Evolutionary conservation across 1,140 invertebrate genomes (phyloP).

Genomic region (Heterodera carotae): DNA sequence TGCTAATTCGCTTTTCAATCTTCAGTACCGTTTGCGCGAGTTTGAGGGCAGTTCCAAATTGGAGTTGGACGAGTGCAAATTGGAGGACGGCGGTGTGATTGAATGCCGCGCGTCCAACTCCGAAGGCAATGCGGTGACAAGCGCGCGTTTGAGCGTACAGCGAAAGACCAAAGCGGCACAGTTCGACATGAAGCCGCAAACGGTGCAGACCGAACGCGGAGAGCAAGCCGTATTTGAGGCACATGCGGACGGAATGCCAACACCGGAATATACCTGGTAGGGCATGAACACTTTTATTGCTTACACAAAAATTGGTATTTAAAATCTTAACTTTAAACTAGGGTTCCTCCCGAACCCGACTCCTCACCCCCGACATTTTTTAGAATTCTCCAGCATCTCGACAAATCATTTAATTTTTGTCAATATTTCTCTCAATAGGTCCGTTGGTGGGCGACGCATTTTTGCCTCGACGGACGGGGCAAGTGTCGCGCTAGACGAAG

Average conservation of each 20-base stretch:
- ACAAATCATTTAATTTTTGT: background rate
- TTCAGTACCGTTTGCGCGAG: slow-evolving; percentile 55
- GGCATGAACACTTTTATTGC: slow-evolving; percentile 38
- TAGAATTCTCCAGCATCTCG: background rate
- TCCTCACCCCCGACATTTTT: too few species aligned
- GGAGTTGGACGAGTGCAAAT: slow-evolving; percentile 52
- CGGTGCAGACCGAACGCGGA: slow-evolving; percentile 53
- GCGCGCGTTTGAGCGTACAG: slow-evolving; percentile 52
- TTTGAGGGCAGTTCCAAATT: slow-evolving; percentile 62
- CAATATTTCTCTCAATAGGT: slow-evolving; percentile 25
- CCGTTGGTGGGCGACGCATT: slow-evolving; percentile 42
- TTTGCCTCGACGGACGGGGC: slow-evolving; percentile 45
- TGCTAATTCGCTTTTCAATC: too few species aligned
- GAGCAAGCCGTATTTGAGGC: slow-evolving; percentile 57
- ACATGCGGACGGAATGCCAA: slow-evolving; percentile 53
- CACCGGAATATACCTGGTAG: slow-evolving; percentile 56
- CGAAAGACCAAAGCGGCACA: slow-evolving; percentile 45
- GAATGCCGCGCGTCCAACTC: slow-evolving; percentile 54
- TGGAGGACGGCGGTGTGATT: slow-evolving; percentile 53
- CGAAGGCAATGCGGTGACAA: slow-evolving; percentile 51
- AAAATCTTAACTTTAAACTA: too few species aligned
- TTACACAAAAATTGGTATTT: too few species aligned
- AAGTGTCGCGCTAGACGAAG: slow-evolving; percentile 51
- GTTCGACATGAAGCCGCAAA: slow-evolving; percentile 51
- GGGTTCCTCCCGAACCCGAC: too few species aligned